phyloP scores from a whole-genome alignment of 2,888 invertebrate genomes.

The Meandrusa payeni region DNA sequence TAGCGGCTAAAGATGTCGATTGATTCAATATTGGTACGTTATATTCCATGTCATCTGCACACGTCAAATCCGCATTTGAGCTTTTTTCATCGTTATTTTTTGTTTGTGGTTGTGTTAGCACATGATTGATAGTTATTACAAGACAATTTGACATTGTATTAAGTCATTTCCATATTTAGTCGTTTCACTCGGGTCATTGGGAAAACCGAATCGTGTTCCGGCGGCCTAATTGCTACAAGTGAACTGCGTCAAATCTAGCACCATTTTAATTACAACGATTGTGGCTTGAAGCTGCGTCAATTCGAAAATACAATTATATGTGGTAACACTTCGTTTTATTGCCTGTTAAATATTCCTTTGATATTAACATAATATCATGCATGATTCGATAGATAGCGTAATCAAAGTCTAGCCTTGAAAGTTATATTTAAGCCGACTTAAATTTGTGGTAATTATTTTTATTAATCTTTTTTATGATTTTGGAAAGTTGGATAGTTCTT shows the following conservation, averaged over 20 bases:
- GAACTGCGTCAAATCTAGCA: constrained; percentile 21
- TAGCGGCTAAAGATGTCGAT: constrained; percentile 46
- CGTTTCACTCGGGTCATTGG: constrained; percentile 49
- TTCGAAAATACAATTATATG: constrained; percentile 25
- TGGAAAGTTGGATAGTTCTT: constrained; percentile 25
- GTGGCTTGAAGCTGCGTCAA: constrained; percentile 22
- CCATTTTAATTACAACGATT: constrained; percentile 21
- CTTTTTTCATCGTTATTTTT: constrained; percentile 60
- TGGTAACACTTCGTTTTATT: constrained; percentile 20
- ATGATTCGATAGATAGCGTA: constrained; percentile 15
- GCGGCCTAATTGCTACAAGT: constrained; percentile 39
- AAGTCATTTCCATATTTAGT: constrained; percentile 72
- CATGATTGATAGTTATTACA: constrained; percentile 71
- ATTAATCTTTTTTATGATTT: constrained; percentile 18
- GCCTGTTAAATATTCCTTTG: constrained; percentile 22
- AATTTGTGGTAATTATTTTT: constrained; percentile 14
- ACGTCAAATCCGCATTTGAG: constrained; percentile 71
- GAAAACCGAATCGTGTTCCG: constrained; percentile 50
- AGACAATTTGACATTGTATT: constrained; percentile 68
- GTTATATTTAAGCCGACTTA: constrained; percentile 19
- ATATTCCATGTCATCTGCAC: constrained; percentile 61
- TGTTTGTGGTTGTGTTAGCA: constrained; percentile 74
- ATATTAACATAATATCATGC: constrained; percentile 19
- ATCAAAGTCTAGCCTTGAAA: constrained; percentile 19
- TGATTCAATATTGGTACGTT: constrained; percentile 62